phyloP scores from a whole-genome alignment of 1,140 invertebrate species.

The Penaeus japonicus region DNA sequence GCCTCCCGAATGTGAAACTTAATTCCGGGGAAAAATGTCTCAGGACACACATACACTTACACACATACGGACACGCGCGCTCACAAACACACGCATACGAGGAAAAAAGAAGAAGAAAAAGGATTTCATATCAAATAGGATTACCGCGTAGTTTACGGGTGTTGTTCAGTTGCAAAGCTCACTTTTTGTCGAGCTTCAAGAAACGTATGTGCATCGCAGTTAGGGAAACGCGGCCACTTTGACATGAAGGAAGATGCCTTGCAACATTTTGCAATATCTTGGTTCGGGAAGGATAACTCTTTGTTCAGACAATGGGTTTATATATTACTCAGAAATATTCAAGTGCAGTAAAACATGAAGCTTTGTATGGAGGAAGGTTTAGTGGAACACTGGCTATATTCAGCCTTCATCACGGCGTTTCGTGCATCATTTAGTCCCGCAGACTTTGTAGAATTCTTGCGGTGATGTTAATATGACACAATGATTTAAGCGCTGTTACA shows the following conservation, averaged over 20 bases:
- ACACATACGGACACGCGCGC: too few relatives aligned
- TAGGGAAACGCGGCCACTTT: constrained; percentile 50
- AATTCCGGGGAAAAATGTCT: constrained; percentile 47
- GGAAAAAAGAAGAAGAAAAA: neutral
- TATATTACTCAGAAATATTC: constrained; percentile 10
- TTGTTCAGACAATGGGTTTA: constrained; percentile 23
- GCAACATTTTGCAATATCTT: constrained; percentile 50
- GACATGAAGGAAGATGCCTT: constrained; percentile 49
- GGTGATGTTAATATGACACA: neutral
- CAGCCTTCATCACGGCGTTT: too few relatives aligned
- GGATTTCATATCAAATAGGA: constrained; percentile 44
- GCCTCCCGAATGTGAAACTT: constrained; percentile 47
- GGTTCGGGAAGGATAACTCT: constrained; percentile 11
- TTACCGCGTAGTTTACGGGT: constrained; percentile 45
- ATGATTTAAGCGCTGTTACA: constrained; percentile 10
- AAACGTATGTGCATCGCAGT: constrained; percentile 34
- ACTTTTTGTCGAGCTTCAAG: constrained; percentile 24
- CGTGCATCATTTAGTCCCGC: neutral
- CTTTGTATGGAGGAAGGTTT: neutral
- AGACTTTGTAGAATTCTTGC: constrained; percentile 26
- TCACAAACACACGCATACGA: neutral
- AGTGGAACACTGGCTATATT: neutral
- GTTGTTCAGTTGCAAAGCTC: constrained; percentile 44
- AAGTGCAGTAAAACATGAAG: constrained; percentile 10
- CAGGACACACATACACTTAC: neutral